Evolutionary conservation across 2,888 invertebrate species (phyloP), one percentile per base, ranked within the genome.

Genomic region (Trissolcus brochymenae): DNA sequence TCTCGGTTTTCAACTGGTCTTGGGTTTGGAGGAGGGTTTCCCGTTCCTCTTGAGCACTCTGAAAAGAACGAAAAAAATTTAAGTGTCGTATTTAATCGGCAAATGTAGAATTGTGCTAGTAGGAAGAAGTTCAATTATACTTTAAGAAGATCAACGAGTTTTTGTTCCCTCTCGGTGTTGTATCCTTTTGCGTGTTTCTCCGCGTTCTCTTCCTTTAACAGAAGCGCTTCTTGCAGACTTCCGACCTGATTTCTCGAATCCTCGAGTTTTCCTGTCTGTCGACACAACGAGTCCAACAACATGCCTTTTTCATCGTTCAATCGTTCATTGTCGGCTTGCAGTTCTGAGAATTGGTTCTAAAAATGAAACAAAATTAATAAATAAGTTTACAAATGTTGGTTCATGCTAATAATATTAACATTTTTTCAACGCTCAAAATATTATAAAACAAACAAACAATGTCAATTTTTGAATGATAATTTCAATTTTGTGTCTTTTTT

Each of bases 201-300:
- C 6, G 90, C 88, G 59, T 90, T 89, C n/a, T 94, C 93, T 80
- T 94, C 94, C 13, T 93, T 91, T 60, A 95, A 90, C 4, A 76
- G 70, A 60, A 95, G 89, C 62, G 97, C 89, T 84, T 94, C 95
- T 87, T 96, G 96, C 53, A 98, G 89, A 0, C 95, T 95, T 82
- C 95, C 95, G 75, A 96, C 95, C 89, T 94, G 95, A 6, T 94
- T 93, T 65, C 97, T 92, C 29, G 95, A 94, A 84, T 97, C 96
- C 87, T 97, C 96, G 0, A 98, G 90, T 87, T 96, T 95, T 89
- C 97, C 97, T 0, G 97, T 97, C 90, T 98, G 98, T 16, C 96
- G 92, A 87, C 96, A 97, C 46, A 98, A 91, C 16, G 97, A 97
- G 88, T 97, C 96, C 59, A 97, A 92, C 81, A 98, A 92, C 54